Evolutionary conservation across 2,113 vertebrate genomes (phyloP).

Genomic region (Siniperca chuatsi): DNA sequence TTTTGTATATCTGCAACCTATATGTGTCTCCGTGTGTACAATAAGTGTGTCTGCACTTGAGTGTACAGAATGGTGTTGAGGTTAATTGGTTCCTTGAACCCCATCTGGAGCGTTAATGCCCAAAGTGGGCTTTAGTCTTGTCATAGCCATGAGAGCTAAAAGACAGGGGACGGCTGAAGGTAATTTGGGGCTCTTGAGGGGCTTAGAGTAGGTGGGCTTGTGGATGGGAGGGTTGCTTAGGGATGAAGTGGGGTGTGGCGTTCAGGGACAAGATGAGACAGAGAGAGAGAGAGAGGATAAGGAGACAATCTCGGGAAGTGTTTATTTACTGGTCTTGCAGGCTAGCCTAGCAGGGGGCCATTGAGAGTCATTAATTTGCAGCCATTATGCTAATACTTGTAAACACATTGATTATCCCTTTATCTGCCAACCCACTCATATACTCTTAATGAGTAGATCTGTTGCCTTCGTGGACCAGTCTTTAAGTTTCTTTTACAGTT

Average conservation of each 20-base stretch:
- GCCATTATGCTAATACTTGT: conserved; percentile 49
- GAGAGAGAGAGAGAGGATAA: conserved; percentile 12
- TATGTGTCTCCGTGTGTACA: neutral
- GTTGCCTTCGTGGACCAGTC: neutral
- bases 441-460: neutral
- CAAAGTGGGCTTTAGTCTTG: conserved; percentile 16
- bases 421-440: conserved; percentile 39
- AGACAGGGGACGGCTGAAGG: conserved; percentile 1
- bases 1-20: neutral
- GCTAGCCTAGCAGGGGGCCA: conserved; percentile 32
- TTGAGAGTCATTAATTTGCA: conserved; percentile 37
- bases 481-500: neutral
- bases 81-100: conserved; percentile 53
- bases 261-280: neutral
- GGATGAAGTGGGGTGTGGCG: neutral
- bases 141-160: conserved; percentile 7
- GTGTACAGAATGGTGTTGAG: neutral
- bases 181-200: conserved; percentile 27
- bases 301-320: conserved; percentile 32
- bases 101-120: conserved; percentile 54
- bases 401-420: conserved; percentile 57
- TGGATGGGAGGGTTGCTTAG: conserved; percentile 4
- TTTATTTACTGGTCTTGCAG: conserved; percentile 54
- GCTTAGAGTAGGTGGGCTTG: conserved; percentile 11
- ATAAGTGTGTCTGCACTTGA: too few species aligned